Evolutionary conservation across 2,888 invertebrate genomes (phyloP), one percentile per base, ranked within the genome.

Genomic region (Lamellibrachia satsuma): DNA sequence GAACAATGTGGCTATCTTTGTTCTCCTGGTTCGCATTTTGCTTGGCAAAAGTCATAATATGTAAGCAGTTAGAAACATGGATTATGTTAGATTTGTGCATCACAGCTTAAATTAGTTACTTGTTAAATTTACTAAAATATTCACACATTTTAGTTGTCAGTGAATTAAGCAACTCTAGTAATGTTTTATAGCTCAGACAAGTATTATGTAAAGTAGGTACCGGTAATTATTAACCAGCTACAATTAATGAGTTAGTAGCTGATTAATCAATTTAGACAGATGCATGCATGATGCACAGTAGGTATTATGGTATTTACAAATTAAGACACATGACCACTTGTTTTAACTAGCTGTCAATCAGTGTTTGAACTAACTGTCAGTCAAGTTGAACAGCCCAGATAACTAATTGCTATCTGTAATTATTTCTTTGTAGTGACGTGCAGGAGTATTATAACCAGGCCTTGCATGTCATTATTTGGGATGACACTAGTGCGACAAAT

Each of bases 371-470:
- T 22, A 75, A 75, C 6, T 75, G 75, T 75, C 22, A 39, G 75
- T 6, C n/a, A 7, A 22, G 22, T 4, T 22, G 6, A 75, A 75
- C 22, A 22, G 2, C 15, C 39, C n/a, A 75, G n/a, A 22, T 75
- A 75, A 3, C 1, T 75, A 75, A 75, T 22, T 75, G 22, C 4
- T 75, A n/a, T 75, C 15, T 39, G n/a, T 60, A 52, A 11, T 22
- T 75, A 90, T 90, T 91, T 90, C 27, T 60, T 94, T 93, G 52
- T 93, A 95, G 95, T 7, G 94, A 95, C 11, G 93, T 95, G 4
- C 94, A 95, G 3, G 95, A 95, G 90, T 92, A 94, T 51, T 90
- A 94, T 11, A 94, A 94, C 51, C 95, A 95, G 92, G 95, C 95
- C 91, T 92, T 95, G 6, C 94, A 95, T 55, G 93, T 95, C 0